These are phyloP conservation scores for Trematomus loennbergii DNA, from an alignment of 2,113 vertebrate species.

Conservation along the genomic window DNA sequence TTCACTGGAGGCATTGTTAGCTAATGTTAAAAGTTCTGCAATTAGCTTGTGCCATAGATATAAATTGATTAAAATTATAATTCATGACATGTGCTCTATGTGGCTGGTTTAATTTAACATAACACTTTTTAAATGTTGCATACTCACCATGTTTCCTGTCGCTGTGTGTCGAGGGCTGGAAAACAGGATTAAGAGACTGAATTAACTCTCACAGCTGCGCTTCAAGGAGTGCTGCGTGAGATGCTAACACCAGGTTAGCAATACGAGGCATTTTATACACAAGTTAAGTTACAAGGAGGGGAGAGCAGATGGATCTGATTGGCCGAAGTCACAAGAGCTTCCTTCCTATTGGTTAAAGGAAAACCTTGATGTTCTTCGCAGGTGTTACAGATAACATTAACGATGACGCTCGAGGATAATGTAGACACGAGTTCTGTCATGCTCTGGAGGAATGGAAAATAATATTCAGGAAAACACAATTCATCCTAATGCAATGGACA, in stretches of 20 bases:
- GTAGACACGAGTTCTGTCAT: too few relatives aligned
- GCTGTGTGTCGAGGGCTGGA: background rate
- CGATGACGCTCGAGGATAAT: too few relatives aligned
- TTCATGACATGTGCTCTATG: background rate
- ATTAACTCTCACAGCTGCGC: background rate
- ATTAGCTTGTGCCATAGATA: background rate
- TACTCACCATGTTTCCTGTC: conserved; percentile 7
- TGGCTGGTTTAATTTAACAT: background rate
- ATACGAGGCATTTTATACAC: background rate
- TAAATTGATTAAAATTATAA: background rate
- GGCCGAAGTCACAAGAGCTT: background rate
- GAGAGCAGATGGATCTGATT: background rate
- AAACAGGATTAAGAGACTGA: background rate
- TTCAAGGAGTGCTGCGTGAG: conserved; percentile 6
- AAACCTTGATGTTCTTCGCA: background rate
- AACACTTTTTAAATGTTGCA: background rate
- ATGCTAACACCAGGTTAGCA: accelerated
- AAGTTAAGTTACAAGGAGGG: background rate
- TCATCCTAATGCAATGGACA: too few relatives aligned
- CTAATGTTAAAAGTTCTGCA: too few relatives aligned
- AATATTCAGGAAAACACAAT: too few relatives aligned
- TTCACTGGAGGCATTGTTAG: too few relatives aligned
- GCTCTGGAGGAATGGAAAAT: too few relatives aligned
- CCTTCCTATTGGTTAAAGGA: background rate
- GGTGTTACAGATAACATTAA: too few relatives aligned